Base-by-base conservation (phyloP, 1,140 invertebrate species). In the Lepidotrigona ventralis region DNA sequence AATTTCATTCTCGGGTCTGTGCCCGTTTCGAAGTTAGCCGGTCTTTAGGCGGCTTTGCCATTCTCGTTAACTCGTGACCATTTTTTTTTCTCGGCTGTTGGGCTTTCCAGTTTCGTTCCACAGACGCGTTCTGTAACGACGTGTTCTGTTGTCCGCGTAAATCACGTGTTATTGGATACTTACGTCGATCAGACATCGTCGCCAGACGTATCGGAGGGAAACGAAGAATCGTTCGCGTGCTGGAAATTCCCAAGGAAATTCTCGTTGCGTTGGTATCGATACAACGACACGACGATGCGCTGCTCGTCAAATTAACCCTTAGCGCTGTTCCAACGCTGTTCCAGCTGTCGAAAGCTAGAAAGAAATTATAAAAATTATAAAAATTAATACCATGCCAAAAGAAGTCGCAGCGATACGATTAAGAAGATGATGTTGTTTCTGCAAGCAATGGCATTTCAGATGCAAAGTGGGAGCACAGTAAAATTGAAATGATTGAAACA, bases 91-190 rank as follows among this genome's bases (percentile, higher is more conserved):
- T 46, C 39, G 8, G 39, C 8, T 46, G 6, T 46, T 46, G 39
- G 39, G 39, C 8, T 46, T 46, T 46, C 39, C 39, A 46, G n/a
- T 4, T n/a, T n/a, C 1, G n/a, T n/a, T 63, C 15, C 63, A n/a
- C 14, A 17, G 26, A 11, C 0, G 29, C 66, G 39, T 39, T 39
- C 14, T 5, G 11, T 23, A 69, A 33, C 17, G 21, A 14, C 64
- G 39, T 46, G 39, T 51, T n/a, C 78, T 79, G 68, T 46, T 39
- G 39, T 51, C 39, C 53, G 77, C 73, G 86, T 85, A 87, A 87
- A 88, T 88, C 86, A 87, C 86, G 72, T 74, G 87, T 88, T 88
- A 88, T 87, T 83, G 87, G 86, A 83, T 85, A 85, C 72, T 85
- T 76, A 79, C 79, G 86, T 85, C 86, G 87, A 88, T 87, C 87